Conservation (phyloP, 2,797 vertebrate species). For the Vultur gryphus region DNA sequence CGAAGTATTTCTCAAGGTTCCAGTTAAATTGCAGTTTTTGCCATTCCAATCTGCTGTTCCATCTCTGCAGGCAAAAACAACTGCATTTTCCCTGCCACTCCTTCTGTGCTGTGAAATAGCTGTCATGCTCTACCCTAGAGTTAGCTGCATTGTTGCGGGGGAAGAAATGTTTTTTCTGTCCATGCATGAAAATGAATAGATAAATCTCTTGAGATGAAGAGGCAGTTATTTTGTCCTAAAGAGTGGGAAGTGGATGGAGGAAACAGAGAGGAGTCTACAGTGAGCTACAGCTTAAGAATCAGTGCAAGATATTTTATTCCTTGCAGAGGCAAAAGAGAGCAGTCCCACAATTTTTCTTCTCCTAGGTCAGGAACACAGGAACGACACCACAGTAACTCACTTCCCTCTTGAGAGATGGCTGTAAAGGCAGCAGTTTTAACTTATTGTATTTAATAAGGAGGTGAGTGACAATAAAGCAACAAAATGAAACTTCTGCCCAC, state of each 20-base stretch:
- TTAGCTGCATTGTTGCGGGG: constrained; percentile 54
- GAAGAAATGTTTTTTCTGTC: constrained; percentile 55
- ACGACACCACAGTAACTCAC: constrained; percentile 41
- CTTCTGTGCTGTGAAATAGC: constrained; percentile 59
- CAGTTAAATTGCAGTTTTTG: constrained; percentile 40
- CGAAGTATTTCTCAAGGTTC: constrained; percentile 47
- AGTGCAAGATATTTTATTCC: constrained; percentile 37
- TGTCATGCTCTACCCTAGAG: constrained; percentile 40
- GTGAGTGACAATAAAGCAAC: constrained; percentile 36
- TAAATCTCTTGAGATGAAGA: constrained; percentile 56
- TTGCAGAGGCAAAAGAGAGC: constrained; percentile 10
- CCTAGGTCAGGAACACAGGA: constrained; percentile 20
- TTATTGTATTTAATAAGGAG: constrained; percentile 55
- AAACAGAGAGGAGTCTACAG: constrained; percentile 25
- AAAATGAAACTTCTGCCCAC: constrained; percentile 33
- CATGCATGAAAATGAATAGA: constrained; percentile 19
- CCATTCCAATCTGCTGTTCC: constrained; percentile 31
- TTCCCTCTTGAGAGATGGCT: constrained; percentile 31
- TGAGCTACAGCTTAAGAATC: constrained; percentile 9
- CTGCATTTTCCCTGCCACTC: constrained; percentile 61
- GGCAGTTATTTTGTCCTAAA: constrained; percentile 60
- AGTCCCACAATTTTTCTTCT: constrained; percentile 18
- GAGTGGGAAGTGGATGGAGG: constrained; percentile 56
- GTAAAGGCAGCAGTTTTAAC: constrained; percentile 15
- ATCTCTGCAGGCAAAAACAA: constrained; percentile 53